Conservation (phyloP, 1,140 invertebrate species). For the Myzus persicae region DNA sequence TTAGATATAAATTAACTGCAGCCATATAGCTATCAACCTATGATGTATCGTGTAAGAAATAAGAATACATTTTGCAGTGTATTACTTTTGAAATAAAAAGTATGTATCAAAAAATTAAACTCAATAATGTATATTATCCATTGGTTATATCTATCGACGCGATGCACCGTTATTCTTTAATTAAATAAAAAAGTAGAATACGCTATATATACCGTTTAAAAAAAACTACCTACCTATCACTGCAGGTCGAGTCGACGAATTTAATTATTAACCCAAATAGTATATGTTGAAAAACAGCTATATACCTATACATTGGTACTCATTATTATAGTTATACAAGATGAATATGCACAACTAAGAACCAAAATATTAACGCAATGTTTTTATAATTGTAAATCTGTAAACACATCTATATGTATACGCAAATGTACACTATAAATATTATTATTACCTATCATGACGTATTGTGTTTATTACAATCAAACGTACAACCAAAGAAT, state of each 20-base stretch:
- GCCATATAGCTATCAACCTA: no score
- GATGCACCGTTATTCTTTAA: neutral
- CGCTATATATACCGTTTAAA: neutral
- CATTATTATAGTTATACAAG: neutral
- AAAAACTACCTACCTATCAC: neutral
- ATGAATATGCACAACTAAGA: neutral
- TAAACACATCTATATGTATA: neutral
- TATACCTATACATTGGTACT: no score
- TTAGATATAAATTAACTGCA: no score
- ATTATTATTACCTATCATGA: no score
- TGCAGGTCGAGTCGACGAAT: neutral
- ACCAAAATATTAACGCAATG: neutral
- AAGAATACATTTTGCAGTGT: neutral
- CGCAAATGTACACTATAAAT: neutral
- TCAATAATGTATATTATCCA: neutral
- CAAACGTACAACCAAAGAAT: no score
- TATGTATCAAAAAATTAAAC: neutral
- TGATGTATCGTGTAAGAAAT: neutral
- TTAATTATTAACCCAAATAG: conserved; percentile 20
- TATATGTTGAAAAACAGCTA: neutral
- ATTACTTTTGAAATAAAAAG: no score
- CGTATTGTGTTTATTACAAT: no score
- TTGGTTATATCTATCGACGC: neutral
- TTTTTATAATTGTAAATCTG: neutral
- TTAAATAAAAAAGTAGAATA: conserved; percentile 12